Evolutionary conservation across 2,888 invertebrate genomes (phyloP).

Genomic region (Heliconius aoede): DNA sequence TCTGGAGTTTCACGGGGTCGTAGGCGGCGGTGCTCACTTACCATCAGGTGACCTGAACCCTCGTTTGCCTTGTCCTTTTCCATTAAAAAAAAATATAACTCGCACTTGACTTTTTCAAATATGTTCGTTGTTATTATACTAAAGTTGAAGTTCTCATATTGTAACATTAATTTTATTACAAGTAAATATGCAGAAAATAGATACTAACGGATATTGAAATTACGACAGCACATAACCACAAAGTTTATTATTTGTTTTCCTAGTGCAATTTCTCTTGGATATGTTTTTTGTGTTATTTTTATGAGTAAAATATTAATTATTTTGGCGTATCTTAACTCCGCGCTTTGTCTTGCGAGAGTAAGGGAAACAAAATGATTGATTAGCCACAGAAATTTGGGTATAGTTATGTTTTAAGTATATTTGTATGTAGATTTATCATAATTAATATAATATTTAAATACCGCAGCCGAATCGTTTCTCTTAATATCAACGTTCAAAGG

Average conservation of each 20-base stretch:
- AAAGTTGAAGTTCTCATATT: slow-evolving; percentile 20
- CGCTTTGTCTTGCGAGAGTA: background rate
- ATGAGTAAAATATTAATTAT: background rate
- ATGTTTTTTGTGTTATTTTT: background rate
- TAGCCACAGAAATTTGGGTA: too few relatives aligned
- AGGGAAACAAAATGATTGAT: background rate
- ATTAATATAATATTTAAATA: too few relatives aligned
- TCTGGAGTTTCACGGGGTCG: too few relatives aligned
- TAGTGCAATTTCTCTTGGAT: background rate
- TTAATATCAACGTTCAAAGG: too few relatives aligned
- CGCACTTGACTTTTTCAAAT: background rate
- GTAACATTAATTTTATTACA: slow-evolving; percentile 17
- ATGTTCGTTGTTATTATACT: slow-evolving; percentile 15
- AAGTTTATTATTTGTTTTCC: slow-evolving; percentile 6
- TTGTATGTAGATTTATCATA: too few relatives aligned
- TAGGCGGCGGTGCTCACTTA: too few relatives aligned
- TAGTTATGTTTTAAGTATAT: too few relatives aligned
- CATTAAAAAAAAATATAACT: too few relatives aligned
- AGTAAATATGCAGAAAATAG: slow-evolving; percentile 17
- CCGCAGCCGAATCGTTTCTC: too few relatives aligned
- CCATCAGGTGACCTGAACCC: too few relatives aligned
- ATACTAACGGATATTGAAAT: slow-evolving; percentile 5
- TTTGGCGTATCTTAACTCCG: background rate
- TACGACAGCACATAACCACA: background rate
- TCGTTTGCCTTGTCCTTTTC: too few relatives aligned